Conservation (phyloP, 1,140 invertebrate species). For the Nixonia krombeini region DNA sequence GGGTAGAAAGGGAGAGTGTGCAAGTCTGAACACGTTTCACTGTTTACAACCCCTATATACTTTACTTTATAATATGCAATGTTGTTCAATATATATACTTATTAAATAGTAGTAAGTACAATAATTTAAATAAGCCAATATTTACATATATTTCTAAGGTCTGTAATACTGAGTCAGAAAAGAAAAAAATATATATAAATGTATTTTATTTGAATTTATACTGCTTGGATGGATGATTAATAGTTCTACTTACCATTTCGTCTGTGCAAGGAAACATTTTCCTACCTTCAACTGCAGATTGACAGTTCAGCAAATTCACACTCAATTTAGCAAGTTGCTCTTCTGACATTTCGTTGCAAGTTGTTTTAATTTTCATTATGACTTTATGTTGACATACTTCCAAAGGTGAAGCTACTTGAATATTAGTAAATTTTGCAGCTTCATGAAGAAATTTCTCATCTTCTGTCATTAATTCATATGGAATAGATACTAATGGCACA, state of each 20-base stretch:
- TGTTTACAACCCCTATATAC: too few species aligned
- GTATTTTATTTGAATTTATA: too few species aligned
- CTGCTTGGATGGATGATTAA: too few species aligned
- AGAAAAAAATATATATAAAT: neutral
- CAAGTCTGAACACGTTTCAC: too few species aligned
- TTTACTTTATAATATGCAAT: too few species aligned
- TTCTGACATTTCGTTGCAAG: conserved; percentile 75
- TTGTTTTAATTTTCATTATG: conserved; percentile 74
- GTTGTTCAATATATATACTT: too few species aligned
- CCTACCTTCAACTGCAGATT: conserved; percentile 76
- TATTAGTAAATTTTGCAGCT: conserved; percentile 74
- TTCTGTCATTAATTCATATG: conserved; percentile 75
- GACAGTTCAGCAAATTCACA: conserved; percentile 80
- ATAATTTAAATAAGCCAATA: too few species aligned
- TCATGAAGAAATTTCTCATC: conserved; percentile 79
- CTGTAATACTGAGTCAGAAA: too few species aligned
- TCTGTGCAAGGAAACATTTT: conserved; percentile 75
- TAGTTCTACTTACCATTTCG: conserved; percentile 78
- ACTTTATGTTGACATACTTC: conserved; percentile 80
- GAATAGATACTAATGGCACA: conserved; percentile 64
- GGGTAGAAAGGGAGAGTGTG: too few species aligned
- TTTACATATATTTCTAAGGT: too few species aligned
- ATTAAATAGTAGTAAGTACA: too few species aligned
- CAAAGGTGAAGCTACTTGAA: conserved; percentile 73
- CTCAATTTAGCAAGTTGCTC: conserved; percentile 79